Evolutionary conservation across 2,888 invertebrate species (phyloP), one percentile per base, ranked within the genome.

Genomic region (Teleogryllus oceanicus): DNA sequence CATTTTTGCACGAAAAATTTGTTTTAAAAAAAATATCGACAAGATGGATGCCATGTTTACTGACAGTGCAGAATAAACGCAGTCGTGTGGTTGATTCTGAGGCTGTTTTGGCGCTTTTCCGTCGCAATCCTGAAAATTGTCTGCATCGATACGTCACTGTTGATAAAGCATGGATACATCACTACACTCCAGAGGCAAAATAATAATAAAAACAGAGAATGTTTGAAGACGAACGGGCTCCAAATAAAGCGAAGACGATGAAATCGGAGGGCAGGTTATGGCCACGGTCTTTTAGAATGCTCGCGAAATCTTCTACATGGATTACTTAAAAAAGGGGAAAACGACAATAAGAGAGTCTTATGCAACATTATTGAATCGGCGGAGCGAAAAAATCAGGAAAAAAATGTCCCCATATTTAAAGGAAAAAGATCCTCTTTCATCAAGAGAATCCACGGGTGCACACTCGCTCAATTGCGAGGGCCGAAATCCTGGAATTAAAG

Each of bases 341-440:
- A 10, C 77, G 18, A 77, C 37, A 24, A 77, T 2, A 24, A 20
- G 77, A 18, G 77, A 77, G 49, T 24, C 2, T 75, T 75, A 75
- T 24, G 24, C 24, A 2, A 12, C 75, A n/a, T 75, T 75, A 75
- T 75, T 75, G 75, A 11, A 75, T 2, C 2, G 12, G 24, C n/a
- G 2, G 75, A 75, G 75, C 24, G 75, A 20, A 75, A n/a, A 75
- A 75, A 75, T 75, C 2, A 75, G n/a, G 75, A 75, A 75, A 11
- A 11, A 75, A 75, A 75, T 4, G 77, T 18, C 77, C 2, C 18
- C 49, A 24, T 18, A 24, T 77, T 20, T 18, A 37, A 77, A 77
- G 37, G 77, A 77, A 77, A 77, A 77, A 37, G 24, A 75, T 79
- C 62, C 51, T 79, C 50, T 81, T 80, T 37, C 77, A 77, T 18